Percentiles rank a stretch among this genome's conserved stretches.
These are phyloP conservation scores for Cerastis leucographa DNA, from an alignment of 2,888 invertebrate species.

Conservation along the genomic window DNA sequence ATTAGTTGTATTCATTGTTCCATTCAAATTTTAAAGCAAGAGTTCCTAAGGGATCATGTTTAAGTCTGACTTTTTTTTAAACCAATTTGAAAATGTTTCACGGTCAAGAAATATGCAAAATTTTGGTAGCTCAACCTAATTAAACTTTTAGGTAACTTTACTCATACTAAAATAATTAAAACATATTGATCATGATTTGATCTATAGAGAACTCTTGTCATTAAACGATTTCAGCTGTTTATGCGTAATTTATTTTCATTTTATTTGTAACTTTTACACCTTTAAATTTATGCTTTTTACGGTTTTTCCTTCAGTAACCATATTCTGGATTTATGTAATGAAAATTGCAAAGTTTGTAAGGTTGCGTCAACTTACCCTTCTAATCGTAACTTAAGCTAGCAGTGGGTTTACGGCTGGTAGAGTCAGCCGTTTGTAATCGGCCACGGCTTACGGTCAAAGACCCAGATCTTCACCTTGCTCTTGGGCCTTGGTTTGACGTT, in stretches of 20 bases:
- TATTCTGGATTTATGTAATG: not conserved
- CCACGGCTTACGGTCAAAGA: slow-evolving; percentile 86
- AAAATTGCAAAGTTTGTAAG: not conserved
- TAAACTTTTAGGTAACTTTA: not conserved
- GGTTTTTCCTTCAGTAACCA: not conserved
- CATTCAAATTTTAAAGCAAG: not conserved
- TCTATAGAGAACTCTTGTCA: not conserved
- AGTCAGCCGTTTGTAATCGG: slow-evolving; percentile 58
- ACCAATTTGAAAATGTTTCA: not conserved
- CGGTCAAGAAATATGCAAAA: not conserved
- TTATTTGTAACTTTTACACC: not conserved
- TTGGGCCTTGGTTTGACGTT: slow-evolving; percentile 85
- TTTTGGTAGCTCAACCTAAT: no score
- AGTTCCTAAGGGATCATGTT: no score
- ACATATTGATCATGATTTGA: not conserved
- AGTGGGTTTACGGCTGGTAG: slow-evolving; percentile 13
- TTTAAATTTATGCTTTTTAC: no score
- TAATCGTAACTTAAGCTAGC: slow-evolving; percentile 47
- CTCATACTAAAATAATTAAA: not conserved
- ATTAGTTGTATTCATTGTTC: not conserved
- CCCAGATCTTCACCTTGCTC: slow-evolving; percentile 90
- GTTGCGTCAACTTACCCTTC: not conserved
- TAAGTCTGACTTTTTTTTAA: not conserved
- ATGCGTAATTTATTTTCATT: not conserved
- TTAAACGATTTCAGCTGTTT: not conserved